Base-by-base conservation (phyloP, 2,113 vertebrate genomes). In the Rhinoderma darwinii region DNA sequence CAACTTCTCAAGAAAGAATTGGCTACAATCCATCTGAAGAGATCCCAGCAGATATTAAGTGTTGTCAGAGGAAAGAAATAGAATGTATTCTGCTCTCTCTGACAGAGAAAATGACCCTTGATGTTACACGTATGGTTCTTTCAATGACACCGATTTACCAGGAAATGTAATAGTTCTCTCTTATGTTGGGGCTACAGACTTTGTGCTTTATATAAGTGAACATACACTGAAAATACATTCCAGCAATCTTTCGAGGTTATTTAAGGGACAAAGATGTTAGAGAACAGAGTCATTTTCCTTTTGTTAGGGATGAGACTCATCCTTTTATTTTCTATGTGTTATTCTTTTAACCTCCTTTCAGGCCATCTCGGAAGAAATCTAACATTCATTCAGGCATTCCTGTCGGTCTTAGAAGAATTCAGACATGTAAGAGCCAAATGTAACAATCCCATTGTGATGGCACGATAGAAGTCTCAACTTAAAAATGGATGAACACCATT, bases 101-200 rank as follows among this genome's bases (percentile, higher is more conserved):
- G 59, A 61, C 9, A 43, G 74, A 50, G 22, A 41, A 79, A 78
- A 85, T 85, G 32, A 61, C 74, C 51, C 59, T 84, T 44, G 43
- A 66, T 63, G 39, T 37, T 44, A 68, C 27, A 37, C 15, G 75
- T 22, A 30, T 32, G 3, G 43, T 27, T n/a, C 17, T 51, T n/a
- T 51, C 43, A 44, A 77, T 84, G n/a, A 84, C 73, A 76, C 73
- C 68, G 74, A 72, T 83, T 54, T 63, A 78, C 73, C 37, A 68
- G 54, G 70, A 84, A 75, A 76, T 37, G 32, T 75, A 51, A 59
- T 9, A 0, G 32, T 15, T 20, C 20, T 37, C 20, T 4, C 10
- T 56, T 79, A 17, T 75, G 9, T 39, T 11, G 82, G 68, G 17
- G 35, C 30, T 77, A 18, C 75, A 51, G n/a, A n/a, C n/a, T n/a